Evolutionary conservation across 2,113 vertebrate species (phyloP), one percentile per base, ranked within the genome.

Genomic region (Notothenia coriiceps): DNA sequence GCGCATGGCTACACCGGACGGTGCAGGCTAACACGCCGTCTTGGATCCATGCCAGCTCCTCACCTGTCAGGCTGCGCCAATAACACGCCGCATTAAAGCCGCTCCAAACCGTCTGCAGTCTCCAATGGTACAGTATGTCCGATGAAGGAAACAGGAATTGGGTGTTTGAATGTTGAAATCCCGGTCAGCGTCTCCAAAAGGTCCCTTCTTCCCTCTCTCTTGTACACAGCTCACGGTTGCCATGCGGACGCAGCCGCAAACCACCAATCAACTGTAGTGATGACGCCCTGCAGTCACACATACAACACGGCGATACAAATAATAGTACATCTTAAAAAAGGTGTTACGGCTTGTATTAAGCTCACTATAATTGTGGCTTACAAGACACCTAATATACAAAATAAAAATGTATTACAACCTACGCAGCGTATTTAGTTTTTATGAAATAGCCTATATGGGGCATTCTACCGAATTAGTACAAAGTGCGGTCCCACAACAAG

Each of bases 161-260:
- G 12, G 2, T 3, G 35, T 18, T 0, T 25, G 6, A 17, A 13
- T 3, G 68, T 1, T n/a, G 3, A 33, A 47, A 51, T 57, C 15
- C 43, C 10, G 1, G 10, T 14, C 55, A 4, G 14, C n/a, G 69
- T 57, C 47, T 7, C 17, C 44, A 49, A 44, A 47, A 46, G 62
- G 46, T 69, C 72, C 22, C 35, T 63, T 68, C 15, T 20, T 43
- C 29, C 25, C 59, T 33, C 15, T 65, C 56, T 70, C 59, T 81
- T 63, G 84, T 79, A 83, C 70, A 86, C 87, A 86, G 79, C 71
- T 86, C 74, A 6, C 91, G 90, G 95, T 95, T 95, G 93, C 95
- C 95, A 96, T 94, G 93, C 89, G 85, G 84, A 86, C 92, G 80
- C 87, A 74, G 77, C 84, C 61, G 73, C 79, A 69, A 89, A 80